A percentile compares a stretch with the other conserved stretches of the same genome.
Conservation (phyloP, 2,797 vertebrate species). For the Enteromius thamalakanensis region DNA sequence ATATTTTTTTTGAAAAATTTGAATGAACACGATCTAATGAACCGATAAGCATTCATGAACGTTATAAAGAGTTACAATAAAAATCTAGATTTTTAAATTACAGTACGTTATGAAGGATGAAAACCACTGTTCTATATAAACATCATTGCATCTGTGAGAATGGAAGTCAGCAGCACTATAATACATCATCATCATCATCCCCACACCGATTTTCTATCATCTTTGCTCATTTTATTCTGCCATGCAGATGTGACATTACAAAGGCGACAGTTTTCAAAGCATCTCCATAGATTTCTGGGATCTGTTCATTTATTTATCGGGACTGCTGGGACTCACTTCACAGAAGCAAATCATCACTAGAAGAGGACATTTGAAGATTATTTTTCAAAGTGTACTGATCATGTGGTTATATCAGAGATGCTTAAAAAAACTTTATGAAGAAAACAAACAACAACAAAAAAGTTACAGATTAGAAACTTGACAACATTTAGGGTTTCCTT, state of each 20-base stretch:
- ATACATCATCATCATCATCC: constrained; percentile 8
- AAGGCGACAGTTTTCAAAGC: constrained; percentile 13
- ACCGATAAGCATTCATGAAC: not conserved
- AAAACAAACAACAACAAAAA: not conserved
- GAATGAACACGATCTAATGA: not conserved
- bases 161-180: not conserved
- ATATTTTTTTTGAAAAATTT: not conserved
- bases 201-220: constrained; percentile 22
- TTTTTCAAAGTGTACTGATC: constrained; percentile 36
- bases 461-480: not conserved
- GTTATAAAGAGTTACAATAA: not conserved
- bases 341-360: constrained; percentile 30
- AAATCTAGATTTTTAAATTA: not conserved
- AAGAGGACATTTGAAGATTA: constrained; percentile 31
- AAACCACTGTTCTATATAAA: not conserved
- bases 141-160: not conserved
- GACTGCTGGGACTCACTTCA: constrained; percentile 37
- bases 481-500: not conserved
- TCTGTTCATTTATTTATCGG: constrained; percentile 52
- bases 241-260: constrained; percentile 28
- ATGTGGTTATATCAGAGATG: not conserved
- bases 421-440: not conserved
- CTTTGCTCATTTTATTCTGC: constrained; percentile 24
- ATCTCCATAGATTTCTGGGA: constrained; percentile 15
- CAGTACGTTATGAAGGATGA: not conserved